Percentiles rank a stretch among this genome's conserved stretches.
phyloP scores from a whole-genome alignment of 2,888 invertebrate species.

The Ditylenchus weischeri region DNA sequence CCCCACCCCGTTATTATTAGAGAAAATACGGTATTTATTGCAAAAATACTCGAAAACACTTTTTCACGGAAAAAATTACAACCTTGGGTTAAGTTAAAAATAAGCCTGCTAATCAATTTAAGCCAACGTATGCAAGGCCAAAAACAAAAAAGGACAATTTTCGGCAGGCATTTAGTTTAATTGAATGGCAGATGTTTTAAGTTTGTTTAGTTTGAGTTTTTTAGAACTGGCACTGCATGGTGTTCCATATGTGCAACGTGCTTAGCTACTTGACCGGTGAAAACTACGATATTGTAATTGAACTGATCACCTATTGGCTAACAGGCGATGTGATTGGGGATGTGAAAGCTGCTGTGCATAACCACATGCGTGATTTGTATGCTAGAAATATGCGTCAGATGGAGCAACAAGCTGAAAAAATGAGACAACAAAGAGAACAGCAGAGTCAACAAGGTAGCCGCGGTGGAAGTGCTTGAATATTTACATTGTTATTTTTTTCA shows the following conservation, averaged over 20 bases:
- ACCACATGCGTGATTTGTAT: slow-evolving; percentile 32
- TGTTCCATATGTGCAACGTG: slow-evolving; percentile 37
- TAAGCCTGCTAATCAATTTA: too few relatives aligned
- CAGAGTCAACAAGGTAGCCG: background rate
- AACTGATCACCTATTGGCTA: slow-evolving; percentile 36
- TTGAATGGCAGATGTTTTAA: background rate
- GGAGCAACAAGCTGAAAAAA: slow-evolving; percentile 29
- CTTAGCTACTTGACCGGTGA: slow-evolving; percentile 35
- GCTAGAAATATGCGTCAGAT: slow-evolving; percentile 37
- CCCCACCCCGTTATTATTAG: too few relatives aligned
- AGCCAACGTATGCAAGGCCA: too few relatives aligned
- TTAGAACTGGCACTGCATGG: slow-evolving; percentile 38
- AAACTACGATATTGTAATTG: slow-evolving; percentile 34
- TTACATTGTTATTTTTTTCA: too few relatives aligned
- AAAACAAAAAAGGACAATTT: too few relatives aligned
- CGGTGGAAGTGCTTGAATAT: background rate
- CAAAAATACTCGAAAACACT: too few relatives aligned
- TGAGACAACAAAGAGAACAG: slow-evolving; percentile 8
- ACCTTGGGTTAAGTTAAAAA: too few relatives aligned
- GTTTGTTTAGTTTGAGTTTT: slow-evolving; percentile 3
- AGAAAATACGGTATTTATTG: too few relatives aligned
- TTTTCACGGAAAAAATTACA: too few relatives aligned
- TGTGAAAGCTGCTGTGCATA: slow-evolving; percentile 33
- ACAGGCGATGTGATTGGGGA: slow-evolving; percentile 27
- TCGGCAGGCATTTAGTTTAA: too few relatives aligned